Percentiles rank a stretch among this genome's conserved stretches.
Conservation (phyloP, 2,797 vertebrate genomes). For the Limosa lapponica region DNA sequence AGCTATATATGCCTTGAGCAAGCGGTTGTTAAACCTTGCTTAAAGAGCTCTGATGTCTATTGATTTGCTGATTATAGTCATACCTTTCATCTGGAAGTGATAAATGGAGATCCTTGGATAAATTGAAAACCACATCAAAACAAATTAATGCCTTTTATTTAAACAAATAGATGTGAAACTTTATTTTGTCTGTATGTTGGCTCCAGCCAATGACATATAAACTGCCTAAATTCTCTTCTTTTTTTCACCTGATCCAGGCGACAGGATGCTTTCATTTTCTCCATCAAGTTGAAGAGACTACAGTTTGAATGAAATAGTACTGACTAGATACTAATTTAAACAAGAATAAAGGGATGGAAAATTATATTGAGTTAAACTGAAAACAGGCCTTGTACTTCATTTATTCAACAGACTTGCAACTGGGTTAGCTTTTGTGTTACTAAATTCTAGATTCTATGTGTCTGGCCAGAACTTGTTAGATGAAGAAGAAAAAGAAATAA, state of each 20-base stretch:
- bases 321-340: neutral
- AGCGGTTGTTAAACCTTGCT: neutral
- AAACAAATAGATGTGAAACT: neutral
- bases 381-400: neutral
- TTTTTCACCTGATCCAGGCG: neutral
- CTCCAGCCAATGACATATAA: neutral
- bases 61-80: neutral
- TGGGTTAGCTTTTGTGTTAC: neutral
- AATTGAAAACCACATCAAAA: neutral
- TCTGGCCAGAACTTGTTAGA: neutral
- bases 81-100: neutral
- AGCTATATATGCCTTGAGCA: neutral
- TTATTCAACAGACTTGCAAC: neutral
- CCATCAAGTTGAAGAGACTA: neutral
- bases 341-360: neutral
- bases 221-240: neutral
- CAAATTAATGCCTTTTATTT: neutral
- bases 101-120: neutral
- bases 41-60: neutral
- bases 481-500: neutral
- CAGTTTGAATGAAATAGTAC: neutral
- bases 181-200: neutral
- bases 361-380: neutral
- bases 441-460: neutral
- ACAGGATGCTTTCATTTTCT: neutral